A percentile compares a stretch with the other conserved stretches of the same genome.
phyloP scores from a whole-genome alignment of 1,140 invertebrate species.

The Ceratina japonica region DNA sequence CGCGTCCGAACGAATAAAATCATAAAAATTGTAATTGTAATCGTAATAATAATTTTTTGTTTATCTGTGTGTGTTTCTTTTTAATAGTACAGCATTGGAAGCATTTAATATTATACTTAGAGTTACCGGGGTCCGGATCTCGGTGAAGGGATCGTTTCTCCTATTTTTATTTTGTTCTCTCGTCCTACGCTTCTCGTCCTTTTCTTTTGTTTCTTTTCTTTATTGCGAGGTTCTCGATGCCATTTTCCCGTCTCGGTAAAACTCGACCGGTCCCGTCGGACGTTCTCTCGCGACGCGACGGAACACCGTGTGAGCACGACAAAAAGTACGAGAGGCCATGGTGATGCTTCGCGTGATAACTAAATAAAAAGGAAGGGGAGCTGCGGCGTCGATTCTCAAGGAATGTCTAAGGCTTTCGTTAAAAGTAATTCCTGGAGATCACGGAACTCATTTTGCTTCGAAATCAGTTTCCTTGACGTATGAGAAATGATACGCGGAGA shows the following conservation, averaged over 20 bases:
- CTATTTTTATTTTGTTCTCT: slow-evolving; percentile 7
- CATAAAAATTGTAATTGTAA: slow-evolving; percentile 74
- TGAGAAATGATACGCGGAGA: slow-evolving; percentile 6
- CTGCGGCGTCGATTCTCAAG: slow-evolving; percentile 13
- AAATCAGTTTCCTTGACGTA: neutral
- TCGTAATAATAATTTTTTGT: slow-evolving; percentile 61
- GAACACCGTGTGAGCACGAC: neutral
- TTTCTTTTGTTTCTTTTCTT: neutral
- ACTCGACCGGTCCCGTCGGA: neutral
- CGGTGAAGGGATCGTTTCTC: slow-evolving; percentile 55
- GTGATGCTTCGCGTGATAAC: neutral
- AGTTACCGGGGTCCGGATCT: slow-evolving; percentile 62
- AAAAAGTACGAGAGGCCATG: slow-evolving; percentile 44
- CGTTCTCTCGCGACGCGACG: neutral
- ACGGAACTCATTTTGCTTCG: neutral
- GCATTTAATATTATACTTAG: slow-evolving; percentile 76
- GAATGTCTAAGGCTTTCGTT: slow-evolving; percentile 41
- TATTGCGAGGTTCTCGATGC: slow-evolving; percentile 59
- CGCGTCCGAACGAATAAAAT: slow-evolving; percentile 74
- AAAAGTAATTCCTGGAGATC: neutral
- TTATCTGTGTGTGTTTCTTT: slow-evolving; percentile 6
- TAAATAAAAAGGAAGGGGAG: slow-evolving; percentile 26
- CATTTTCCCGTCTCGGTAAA: slow-evolving; percentile 20
- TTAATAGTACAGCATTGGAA: slow-evolving; percentile 77
- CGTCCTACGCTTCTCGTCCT: neutral